phyloP scores from a whole-genome alignment of 2,797 vertebrate genomes.

The Sebastes kiyomatsui region DNA sequence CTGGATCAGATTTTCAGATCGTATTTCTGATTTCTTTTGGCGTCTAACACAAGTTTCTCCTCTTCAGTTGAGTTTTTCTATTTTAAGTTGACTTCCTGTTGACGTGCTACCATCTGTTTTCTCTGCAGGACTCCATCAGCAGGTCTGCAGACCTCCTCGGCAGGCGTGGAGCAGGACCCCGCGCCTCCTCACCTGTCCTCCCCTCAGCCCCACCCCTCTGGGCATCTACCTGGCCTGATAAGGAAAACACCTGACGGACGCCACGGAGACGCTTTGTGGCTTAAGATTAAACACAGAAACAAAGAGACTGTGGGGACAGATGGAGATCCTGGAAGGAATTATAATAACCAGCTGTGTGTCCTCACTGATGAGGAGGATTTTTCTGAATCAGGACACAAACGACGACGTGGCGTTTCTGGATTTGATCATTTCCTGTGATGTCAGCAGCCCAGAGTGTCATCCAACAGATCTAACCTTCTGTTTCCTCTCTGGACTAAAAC shows the following conservation, averaged over 20 bases:
- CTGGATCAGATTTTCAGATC: not conserved
- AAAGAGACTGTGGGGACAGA: not conserved
- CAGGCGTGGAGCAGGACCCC: slow-evolving; percentile 17
- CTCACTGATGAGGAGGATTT: not conserved
- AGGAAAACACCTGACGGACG: slow-evolving; percentile 65
- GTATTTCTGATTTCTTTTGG: not conserved
- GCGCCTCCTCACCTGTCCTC: not conserved
- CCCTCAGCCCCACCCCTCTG: not conserved
- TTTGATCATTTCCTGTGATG: not conserved
- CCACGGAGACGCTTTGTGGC: slow-evolving; percentile 7
- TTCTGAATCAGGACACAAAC: not conserved
- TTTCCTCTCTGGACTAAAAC: slow-evolving; percentile 79
- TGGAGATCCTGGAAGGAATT: not conserved
- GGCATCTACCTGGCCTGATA: slow-evolving; percentile 82
- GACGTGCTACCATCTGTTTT: not conserved
- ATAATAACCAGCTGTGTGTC: not conserved
- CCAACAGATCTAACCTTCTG: slow-evolving; percentile 79
- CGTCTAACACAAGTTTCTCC: not conserved
- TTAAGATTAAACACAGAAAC: not conserved
- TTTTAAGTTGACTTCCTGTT: not conserved
- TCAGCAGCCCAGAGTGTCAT: not conserved
- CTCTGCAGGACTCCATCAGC: slow-evolving; percentile 26
- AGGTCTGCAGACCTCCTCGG: not conserved
- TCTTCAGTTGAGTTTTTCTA: not conserved
- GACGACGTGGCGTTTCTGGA: not conserved